Base-by-base conservation (phyloP, 2,888 invertebrate species). In the Eupithecia centaureata region DNA sequence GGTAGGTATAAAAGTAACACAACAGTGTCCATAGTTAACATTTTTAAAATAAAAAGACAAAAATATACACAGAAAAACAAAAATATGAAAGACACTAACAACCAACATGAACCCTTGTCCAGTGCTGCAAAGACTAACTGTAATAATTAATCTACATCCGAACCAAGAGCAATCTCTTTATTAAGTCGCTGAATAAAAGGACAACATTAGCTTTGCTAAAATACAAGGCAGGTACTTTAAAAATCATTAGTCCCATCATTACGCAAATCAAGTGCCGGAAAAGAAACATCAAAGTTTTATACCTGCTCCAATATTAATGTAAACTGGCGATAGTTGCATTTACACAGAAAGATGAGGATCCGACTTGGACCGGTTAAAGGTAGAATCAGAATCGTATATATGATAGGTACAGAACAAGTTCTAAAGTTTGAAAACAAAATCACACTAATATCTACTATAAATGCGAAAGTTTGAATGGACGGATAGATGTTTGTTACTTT, bases 301-400 rank as follows among this genome's bases (percentile, higher is more conserved):
- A 51, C 47, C 42, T 59, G 65, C 65, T 64, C 63, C 68, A 69
- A 69, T 73, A 72, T 72, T 70, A 65, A 67, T 65, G 65, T 67
- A 66, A 27, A 30, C 47, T 35, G 61, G 63, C 58, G 60, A 47
- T 15, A 7, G 47, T 27, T 28, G 12, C 8, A 28, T 63, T 18
- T 22, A 63, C 18, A 33, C 15, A 54, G 2, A 42, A 67, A 62
- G 35, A 30, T 5, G 57, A 12, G 2, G 22, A 18, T 57, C 32
- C 30, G 5, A 22, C 15, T 10, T 2, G 10, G n/a, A 10, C 57
- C 56, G 18, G 30, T 52, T 27, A 27, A 4, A 52, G 10, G 42
- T 5, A 47, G 18, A 47, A 22, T 47, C 10, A 22, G 22, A 47
- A 47, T 22, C 47, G 12, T 12, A n/a, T n/a, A n/a, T n/a, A n/a